Base-by-base conservation (phyloP, 2,113 vertebrate species). In the Pogonocichla stellata region DNA sequence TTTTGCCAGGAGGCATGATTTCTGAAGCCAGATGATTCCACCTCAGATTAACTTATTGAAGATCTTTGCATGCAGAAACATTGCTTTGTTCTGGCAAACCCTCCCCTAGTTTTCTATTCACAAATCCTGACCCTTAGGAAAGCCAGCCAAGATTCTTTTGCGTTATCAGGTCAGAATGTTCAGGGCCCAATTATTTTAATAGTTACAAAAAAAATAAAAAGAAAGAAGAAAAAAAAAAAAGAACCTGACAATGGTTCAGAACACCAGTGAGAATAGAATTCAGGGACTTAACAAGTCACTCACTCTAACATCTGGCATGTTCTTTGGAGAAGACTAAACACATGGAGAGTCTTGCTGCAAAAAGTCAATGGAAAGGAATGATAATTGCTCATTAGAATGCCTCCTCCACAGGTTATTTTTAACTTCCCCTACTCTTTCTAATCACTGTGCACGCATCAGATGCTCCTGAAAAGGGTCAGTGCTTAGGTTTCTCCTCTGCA, bases 151-250 rank as follows among this genome's bases (percentile, higher is more conserved):
- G 97, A 93, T 81, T 72, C 95, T 91, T 84, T 79, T 22, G 7
- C 51, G 5, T 94, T 97, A 96, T 87, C 79, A 64, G 90, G 83
- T 95, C 92, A 96, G 69, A 92, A 83, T 95, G 96, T 90, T 93
- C 93, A 67, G 73, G 26, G 73, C 90, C 88, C 93, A 97, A 95
- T 97, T 97, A 97, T 96, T 97, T 96, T 96, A 97, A 96, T 93
- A 96, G 87, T 85, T 75, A 61, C 60, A 80, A 31, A 53, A 51
- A 70, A 64, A 51, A 50, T 31, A 29, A 42, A 36, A 26, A 64
- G 12, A 8, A 17, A 11, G 7, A 28, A 29, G 36, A 9, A 60
- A 38, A 26, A 26, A 28, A 29, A 23, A 29, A 42, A 40, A 42
- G 20, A 43, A 9, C 43, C 80, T 20, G 17, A 94, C 87, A 94